Evolutionary conservation across 2,797 vertebrate species (phyloP).

Genomic region (Rhynchonycteris naso): DNA sequence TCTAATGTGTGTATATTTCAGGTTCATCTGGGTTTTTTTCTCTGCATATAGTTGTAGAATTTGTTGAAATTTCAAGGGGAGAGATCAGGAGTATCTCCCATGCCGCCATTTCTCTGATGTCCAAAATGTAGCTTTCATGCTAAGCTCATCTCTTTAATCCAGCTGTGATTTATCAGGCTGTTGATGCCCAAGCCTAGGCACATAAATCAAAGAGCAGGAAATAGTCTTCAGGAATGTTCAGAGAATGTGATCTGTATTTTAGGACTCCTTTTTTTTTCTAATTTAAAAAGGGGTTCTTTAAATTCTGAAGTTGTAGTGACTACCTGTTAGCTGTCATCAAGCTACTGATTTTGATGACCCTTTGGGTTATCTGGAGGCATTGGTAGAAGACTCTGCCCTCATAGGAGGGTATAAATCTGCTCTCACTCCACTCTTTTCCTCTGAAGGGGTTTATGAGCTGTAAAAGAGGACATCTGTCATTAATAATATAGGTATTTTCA

Average conservation of each 20-base stretch:
- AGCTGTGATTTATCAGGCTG: constrained; percentile 63
- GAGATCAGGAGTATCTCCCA: too few relatives aligned
- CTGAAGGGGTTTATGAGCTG: constrained; percentile 64
- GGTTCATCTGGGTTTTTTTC: too few relatives aligned
- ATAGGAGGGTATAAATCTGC: constrained; percentile 51
- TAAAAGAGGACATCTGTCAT: constrained; percentile 66
- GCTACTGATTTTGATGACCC: constrained; percentile 44
- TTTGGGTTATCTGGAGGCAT: constrained; percentile 53
- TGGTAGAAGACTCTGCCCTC: constrained; percentile 41
- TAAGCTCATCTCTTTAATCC: constrained; percentile 68
- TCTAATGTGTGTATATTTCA: too few relatives aligned
- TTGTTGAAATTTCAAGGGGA: too few relatives aligned
- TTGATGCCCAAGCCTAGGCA: constrained; percentile 59
- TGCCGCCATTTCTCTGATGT: too few relatives aligned
- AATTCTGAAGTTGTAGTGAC: constrained; percentile 64
- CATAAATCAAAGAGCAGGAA: constrained; percentile 77
- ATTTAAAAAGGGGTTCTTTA: constrained; percentile 63
- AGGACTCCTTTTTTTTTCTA: background rate
- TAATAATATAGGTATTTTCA: constrained; percentile 64
- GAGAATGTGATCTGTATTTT: constrained; percentile 50
- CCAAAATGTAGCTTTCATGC: constrained; percentile 64
- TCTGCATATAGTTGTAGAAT: too few relatives aligned
- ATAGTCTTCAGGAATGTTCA: constrained; percentile 18
- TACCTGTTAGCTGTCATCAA: constrained; percentile 69
- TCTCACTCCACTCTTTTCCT: constrained; percentile 28